Base-by-base conservation (phyloP, 2,797 vertebrate species). In the Molossus molossus region DNA sequence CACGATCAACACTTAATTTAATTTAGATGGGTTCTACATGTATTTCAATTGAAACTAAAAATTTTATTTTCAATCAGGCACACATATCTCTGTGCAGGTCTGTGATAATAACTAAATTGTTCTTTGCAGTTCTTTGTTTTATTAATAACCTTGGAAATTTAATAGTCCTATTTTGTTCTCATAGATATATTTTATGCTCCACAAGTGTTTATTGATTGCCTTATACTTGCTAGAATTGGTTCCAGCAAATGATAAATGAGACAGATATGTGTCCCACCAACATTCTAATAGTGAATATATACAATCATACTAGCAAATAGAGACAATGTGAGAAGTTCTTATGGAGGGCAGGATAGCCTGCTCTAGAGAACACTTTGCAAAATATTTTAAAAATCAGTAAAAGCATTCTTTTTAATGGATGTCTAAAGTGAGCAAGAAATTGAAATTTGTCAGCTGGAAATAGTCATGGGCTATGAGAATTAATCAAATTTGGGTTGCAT, bases 241-340 rank as follows among this genome's bases (percentile, higher is more conserved):
- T 87, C 40, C 33, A 67, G 81, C 10, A 83, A 87, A 90, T 90
- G 8, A 12, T 45, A 79, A 94, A 76, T 64, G n/a, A 93, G 21
- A 73, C 7, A 89, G 7, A 67, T 73, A 20, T 10, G 7, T 7
- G n/a, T n/a, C 62, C 48, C 50, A 55, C 13, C 6, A n/a, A 45
- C 12, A 64, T 37, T 87, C 17, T 72, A 88, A 55, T 77, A 76
- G 29, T 58, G n/a, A 11, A 67, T 62, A n/a, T 12, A 45, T 25
- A 23, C 0, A 76, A 76, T 58, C 37, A 53, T 6, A 21, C 5
- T 77, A 20, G 37, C 27, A 79, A 90, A 91, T 45, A 58, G 80
- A 76, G 11, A 33, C 11, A 69, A 6, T 23, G 3, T 88, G 21
- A 25, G 33, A 86, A 23, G 8, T 67, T 12, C 9, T 65, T 57